Percentiles rank a stretch among this genome's conserved stretches.
These are phyloP conservation scores for Trachelus tabidus DNA, from an alignment of 2,888 invertebrate genomes.

Conservation along the genomic window DNA sequence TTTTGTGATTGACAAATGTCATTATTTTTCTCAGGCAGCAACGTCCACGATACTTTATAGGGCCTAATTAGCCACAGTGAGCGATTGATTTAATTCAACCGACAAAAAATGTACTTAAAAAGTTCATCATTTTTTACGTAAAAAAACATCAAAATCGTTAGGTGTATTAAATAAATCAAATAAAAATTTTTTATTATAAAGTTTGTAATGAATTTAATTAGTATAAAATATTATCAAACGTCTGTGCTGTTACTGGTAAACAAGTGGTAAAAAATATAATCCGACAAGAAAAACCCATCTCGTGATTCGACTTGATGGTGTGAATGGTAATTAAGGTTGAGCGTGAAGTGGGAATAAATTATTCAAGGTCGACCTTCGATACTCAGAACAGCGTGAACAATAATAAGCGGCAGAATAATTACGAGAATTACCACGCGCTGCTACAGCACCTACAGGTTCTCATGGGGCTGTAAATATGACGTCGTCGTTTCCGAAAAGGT, in stretches of 20 bases:
- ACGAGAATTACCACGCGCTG: not conserved
- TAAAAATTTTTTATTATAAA: not conserved
- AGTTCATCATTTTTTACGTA: not conserved
- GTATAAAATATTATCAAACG: no score
- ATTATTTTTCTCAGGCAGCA: no score
- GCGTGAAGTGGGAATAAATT: not conserved
- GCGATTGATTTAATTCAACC: not conserved
- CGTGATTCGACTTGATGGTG: not conserved
- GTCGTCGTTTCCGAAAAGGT: not conserved
- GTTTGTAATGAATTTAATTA: no score
- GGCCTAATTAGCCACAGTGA: no score
- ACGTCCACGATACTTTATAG: no score
- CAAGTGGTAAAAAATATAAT: not conserved
- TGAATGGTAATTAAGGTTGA: not conserved
- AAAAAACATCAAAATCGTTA: constrained; percentile 1
- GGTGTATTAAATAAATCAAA: not conserved
- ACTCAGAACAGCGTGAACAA: not conserved
- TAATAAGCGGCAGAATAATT: not conserved
- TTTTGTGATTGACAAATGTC: no score
- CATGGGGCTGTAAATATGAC: not conserved
- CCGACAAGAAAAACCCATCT: not conserved
- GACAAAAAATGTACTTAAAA: not conserved
- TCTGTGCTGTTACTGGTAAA: not conserved
- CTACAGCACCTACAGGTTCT: not conserved
- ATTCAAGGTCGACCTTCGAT: not conserved